These are phyloP conservation scores for Jordanella pulchra DNA, from an alignment of 2,797 vertebrate genomes.

Conservation along the genomic window DNA sequence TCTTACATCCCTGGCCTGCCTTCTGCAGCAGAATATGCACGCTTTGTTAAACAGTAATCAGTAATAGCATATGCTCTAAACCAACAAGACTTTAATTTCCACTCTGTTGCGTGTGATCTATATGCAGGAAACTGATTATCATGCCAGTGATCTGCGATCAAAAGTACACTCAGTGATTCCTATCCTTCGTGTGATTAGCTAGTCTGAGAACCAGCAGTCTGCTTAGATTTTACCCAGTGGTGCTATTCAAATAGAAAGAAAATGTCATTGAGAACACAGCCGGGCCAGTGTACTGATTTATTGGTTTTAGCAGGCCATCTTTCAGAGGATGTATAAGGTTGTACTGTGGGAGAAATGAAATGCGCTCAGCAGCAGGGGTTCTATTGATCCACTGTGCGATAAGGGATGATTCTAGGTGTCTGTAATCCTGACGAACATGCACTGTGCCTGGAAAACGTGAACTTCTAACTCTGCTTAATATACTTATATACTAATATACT, in stretches of 20 bases:
- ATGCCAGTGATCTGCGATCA: constrained; percentile 42
- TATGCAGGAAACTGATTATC: constrained; percentile 32
- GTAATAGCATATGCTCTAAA: constrained; percentile 25
- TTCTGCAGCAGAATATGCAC: constrained; percentile 25
- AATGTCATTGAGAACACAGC: constrained; percentile 6
- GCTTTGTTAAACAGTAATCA: constrained; percentile 43
- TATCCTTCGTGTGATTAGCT: constrained; percentile 21
- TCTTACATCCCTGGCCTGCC: constrained; percentile 16
- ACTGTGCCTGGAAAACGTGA: constrained; percentile 20
- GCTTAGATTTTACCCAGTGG: constrained; percentile 16
- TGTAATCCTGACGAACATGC: constrained; percentile 55
- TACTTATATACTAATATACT: too few relatives aligned
- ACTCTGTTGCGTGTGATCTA: constrained; percentile 14
- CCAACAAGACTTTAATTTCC: constrained; percentile 18
- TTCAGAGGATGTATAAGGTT: constrained; percentile 29
- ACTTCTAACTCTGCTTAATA: constrained; percentile 42
- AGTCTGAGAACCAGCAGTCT: constrained; percentile 26
- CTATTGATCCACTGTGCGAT: constrained; percentile 67
- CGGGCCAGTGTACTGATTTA: constrained; percentile 9
- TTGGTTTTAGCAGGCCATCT: constrained; percentile 16
- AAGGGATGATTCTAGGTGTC: constrained; percentile 49
- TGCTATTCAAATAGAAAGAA: constrained; percentile 3
- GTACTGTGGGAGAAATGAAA: constrained; percentile 42
- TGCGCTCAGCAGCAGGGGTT: constrained; percentile 53
- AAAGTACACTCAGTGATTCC: constrained; percentile 25